A percentile compares a stretch with the other conserved stretches of the same genome.
Evolutionary conservation across 2,888 invertebrate species (phyloP).

Genomic region (Habroteleia sp.): DNA sequence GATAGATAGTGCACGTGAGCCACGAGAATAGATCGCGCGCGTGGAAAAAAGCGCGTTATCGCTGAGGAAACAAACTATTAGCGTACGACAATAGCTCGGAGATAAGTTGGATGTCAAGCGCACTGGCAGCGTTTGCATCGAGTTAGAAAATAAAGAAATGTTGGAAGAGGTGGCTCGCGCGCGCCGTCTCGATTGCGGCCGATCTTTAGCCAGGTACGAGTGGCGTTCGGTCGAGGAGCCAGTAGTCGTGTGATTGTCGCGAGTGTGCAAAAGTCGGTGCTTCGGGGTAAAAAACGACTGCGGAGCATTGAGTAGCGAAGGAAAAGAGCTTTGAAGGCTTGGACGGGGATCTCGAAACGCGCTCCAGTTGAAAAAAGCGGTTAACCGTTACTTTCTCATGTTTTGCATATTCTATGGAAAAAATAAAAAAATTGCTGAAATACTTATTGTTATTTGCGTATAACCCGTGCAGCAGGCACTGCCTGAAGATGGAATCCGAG

Average conservation of each 20-base stretch:
- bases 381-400: too few species aligned
- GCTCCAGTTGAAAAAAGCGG: too few species aligned
- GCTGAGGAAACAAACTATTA: conserved; percentile 79
- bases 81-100: conserved; percentile 73
- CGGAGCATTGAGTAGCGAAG: too few species aligned
- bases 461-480: conserved; percentile 24
- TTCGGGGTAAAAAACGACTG: too few species aligned
- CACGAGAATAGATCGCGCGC: conserved; percentile 43
- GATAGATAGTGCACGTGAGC: conserved; percentile 58
- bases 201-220: conserved; percentile 9
- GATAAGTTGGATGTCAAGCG: conserved; percentile 68
- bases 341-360: too few species aligned
- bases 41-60: conserved; percentile 72
- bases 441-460: too few species aligned
- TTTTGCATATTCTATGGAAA: too few species aligned
- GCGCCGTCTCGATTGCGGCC: conserved; percentile 28
- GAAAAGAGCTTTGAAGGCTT: too few species aligned
- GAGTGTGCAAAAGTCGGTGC: too few species aligned
- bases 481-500: conserved; percentile 68
- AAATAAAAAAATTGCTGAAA: too few species aligned
- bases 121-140: conserved; percentile 60
- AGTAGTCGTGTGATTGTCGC: conserved; percentile 39
- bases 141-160: conserved; percentile 65
- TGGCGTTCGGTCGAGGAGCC: conserved; percentile 3
- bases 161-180: conserved; percentile 62